A percentile compares a stretch with the other conserved stretches of the same genome.
These are phyloP conservation scores for Apodemus sylvaticus DNA, from an alignment of 2,113 vertebrate genomes.

Conservation along the genomic window DNA sequence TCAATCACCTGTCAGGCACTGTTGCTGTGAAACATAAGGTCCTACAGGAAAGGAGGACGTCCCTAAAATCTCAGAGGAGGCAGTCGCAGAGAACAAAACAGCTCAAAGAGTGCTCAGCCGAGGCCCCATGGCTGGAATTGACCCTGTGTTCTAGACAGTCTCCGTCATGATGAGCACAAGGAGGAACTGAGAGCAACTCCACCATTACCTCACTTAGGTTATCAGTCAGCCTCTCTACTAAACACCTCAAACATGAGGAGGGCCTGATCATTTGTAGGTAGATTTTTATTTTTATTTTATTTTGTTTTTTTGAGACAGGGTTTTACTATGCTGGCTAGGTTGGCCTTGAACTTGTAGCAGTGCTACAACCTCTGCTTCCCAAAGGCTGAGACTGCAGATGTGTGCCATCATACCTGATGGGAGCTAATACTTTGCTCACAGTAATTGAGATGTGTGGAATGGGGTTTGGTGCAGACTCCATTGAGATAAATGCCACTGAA, in stretches of 20 bases:
- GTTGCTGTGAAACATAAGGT: not conserved
- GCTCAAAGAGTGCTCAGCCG: not conserved
- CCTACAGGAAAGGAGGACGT: not conserved
- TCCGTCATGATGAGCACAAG: not conserved
- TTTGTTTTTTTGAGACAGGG: not conserved
- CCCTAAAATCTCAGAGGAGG: not conserved
- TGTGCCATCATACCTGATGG: not conserved
- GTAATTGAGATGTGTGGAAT: not conserved
- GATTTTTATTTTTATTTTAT: not conserved
- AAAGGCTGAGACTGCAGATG: not conserved
- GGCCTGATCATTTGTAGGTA: not conserved
- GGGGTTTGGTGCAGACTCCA: not conserved
- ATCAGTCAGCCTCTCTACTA: not conserved
- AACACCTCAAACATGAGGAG: not conserved
- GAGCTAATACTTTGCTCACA: not conserved
- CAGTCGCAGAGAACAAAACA: not conserved
- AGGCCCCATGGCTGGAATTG: not conserved
- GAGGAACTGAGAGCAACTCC: not conserved
- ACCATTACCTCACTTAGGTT: not conserved
- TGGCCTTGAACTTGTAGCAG: not conserved
- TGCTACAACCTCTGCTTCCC: not conserved
- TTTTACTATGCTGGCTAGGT: not conserved
- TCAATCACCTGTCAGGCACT: not conserved
- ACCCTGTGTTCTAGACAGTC: not conserved
- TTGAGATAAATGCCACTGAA: not conserved